Percentiles rank a stretch among this genome's conserved stretches.
Conservation (phyloP, 2,888 invertebrate genomes). For the Papilio demoleus region DNA sequence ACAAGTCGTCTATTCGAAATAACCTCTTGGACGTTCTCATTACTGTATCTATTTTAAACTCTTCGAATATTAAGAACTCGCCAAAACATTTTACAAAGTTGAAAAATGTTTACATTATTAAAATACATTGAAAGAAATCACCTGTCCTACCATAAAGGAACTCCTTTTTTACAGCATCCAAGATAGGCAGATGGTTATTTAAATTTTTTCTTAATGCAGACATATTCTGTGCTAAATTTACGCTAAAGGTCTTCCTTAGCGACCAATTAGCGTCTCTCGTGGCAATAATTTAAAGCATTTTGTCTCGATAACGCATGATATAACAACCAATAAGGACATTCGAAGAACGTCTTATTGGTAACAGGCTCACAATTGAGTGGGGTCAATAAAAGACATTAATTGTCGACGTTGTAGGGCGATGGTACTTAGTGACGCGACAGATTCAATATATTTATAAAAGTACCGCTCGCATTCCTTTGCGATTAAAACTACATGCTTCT, state of each 20-base stretch:
- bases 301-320: constrained; percentile 17
- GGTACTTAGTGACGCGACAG: constrained; percentile 13
- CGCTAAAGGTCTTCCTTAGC: background rate
- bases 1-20: background rate
- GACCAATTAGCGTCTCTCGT: background rate
- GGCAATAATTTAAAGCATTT: background rate
- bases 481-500: background rate
- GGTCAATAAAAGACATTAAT: constrained; percentile 68
- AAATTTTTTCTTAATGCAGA: too few species aligned
- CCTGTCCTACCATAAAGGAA: too few species aligned
- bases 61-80: background rate
- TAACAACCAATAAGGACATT: constrained; percentile 26
- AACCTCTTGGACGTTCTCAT: constrained; percentile 14
- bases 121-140: background rate
- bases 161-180: background rate
- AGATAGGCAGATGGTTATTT: too few species aligned
- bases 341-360: constrained; percentile 46
- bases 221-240: too few species aligned
- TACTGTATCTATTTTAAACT: constrained; percentile 13
- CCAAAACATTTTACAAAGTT: background rate
- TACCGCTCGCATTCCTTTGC: constrained; percentile 31
- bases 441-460: constrained; percentile 33
- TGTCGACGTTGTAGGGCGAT: constrained; percentile 60
- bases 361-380: constrained; percentile 61
- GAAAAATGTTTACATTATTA: background rate